Conservation (phyloP, 2,888 invertebrate species). For the Glaucopsyche alexis region DNA sequence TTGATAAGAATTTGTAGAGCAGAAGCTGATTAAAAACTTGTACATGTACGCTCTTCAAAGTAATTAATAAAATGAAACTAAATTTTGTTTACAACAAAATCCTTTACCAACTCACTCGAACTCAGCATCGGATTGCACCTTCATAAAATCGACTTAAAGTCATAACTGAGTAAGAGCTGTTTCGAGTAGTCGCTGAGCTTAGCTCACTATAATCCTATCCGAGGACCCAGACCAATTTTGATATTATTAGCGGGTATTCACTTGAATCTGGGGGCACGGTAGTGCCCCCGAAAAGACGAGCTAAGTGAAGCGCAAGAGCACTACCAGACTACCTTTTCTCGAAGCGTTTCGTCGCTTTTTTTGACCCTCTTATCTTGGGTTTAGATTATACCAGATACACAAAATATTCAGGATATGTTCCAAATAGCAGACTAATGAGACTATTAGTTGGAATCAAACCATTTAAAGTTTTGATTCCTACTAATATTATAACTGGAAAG, state of each 20-base stretch:
- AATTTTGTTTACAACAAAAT: slow-evolving; percentile 4
- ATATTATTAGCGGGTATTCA: slow-evolving; percentile 14
- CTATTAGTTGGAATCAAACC: too few species aligned
- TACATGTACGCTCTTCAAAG: background rate
- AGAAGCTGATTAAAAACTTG: background rate
- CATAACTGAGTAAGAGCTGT: slow-evolving; percentile 8
- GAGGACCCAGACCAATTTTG: slow-evolving; percentile 9
- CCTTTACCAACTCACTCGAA: background rate
- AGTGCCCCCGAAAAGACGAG: too few species aligned
- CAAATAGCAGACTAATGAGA: too few species aligned
- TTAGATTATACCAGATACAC: too few species aligned
- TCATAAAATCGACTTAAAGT: slow-evolving; percentile 8
- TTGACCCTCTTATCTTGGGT: too few species aligned
- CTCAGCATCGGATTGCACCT: background rate
- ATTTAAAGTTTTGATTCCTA: too few species aligned
- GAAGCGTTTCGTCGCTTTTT: too few species aligned
- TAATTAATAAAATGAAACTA: background rate
- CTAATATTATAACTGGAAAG: too few species aligned
- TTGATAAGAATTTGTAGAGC: background rate
- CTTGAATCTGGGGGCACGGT: too few species aligned
- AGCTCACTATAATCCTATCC: slow-evolving; percentile 7
- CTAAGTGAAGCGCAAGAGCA: too few species aligned
- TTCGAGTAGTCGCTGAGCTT: background rate
- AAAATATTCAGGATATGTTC: too few species aligned
- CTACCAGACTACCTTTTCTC: background rate